A percentile compares a stretch with the other conserved stretches of the same genome.
phyloP scores from a whole-genome alignment of 2,113 vertebrate species.

The Burhinus bistriatus region DNA sequence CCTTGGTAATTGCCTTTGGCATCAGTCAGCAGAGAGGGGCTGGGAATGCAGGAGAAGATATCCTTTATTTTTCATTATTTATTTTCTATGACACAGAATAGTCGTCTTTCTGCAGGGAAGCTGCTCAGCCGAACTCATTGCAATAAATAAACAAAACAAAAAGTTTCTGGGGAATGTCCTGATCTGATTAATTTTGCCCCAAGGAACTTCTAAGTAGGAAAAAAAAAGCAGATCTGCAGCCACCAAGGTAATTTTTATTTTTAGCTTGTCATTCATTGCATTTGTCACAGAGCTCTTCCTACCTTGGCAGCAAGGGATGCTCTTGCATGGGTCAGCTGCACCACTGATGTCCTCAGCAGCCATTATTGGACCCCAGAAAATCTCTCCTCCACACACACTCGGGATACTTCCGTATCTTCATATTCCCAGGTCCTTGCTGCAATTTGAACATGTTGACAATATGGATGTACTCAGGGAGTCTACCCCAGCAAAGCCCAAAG shows the following conservation, averaged over 20 bases:
- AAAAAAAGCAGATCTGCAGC: neutral
- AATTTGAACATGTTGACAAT: neutral
- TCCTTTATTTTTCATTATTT: slow-evolving; percentile 40
- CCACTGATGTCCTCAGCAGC: neutral
- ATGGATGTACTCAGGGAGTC: neutral
- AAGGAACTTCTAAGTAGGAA: neutral
- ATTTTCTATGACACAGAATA: neutral
- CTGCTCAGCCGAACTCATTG: neutral
- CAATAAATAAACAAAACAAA: slow-evolving; percentile 37
- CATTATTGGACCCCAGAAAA: neutral
- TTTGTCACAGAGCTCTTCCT: neutral
- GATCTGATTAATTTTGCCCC: slow-evolving; percentile 62
- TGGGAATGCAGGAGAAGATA: neutral
- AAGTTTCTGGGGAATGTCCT: neutral
- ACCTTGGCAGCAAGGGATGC: neutral
- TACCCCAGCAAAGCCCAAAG: neutral
- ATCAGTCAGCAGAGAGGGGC: neutral
- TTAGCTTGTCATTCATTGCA: neutral
- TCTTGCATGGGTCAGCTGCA: neutral
- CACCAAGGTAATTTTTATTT: neutral
- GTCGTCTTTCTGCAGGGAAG: slow-evolving; percentile 3
- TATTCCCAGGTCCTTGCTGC: neutral
- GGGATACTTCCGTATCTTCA: neutral
- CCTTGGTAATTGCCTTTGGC: slow-evolving; percentile 21
- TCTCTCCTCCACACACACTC: neutral